Evolutionary conservation across 2,888 invertebrate species (phyloP).

Genomic region (Eilema griseolum): DNA sequence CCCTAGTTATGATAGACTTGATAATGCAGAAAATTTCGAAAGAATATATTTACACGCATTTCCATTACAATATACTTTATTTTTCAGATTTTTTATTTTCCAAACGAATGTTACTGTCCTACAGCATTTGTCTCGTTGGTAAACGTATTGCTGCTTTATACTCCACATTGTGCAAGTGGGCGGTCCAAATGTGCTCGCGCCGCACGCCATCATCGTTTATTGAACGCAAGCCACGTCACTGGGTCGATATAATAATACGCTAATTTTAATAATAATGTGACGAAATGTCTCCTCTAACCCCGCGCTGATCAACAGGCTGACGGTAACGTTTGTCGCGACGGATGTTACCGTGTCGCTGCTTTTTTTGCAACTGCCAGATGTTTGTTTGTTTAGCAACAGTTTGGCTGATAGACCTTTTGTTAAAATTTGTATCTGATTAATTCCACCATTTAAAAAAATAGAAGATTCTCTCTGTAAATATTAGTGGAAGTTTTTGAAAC

Average conservation of each 20-base stretch:
- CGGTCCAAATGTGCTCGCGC: constrained; percentile 25
- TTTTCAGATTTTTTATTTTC: neutral
- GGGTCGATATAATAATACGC: constrained; percentile 20
- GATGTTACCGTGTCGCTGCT: no score
- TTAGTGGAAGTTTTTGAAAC: no score
- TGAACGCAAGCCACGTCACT: constrained; percentile 32
- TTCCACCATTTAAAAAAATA: no score
- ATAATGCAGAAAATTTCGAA: no score
- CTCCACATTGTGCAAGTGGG: constrained; percentile 27
- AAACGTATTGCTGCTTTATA: neutral
- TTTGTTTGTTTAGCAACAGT: no score
- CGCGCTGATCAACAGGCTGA: neutral
- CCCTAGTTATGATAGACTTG: no score
- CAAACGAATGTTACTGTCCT: neutral
- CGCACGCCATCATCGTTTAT: constrained; percentile 13
- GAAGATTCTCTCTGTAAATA: no score
- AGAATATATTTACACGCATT: no score
- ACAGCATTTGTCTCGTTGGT: neutral
- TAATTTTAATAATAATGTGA: neutral
- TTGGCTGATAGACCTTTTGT: no score
- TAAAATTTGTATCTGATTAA: no score
- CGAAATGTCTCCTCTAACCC: neutral
- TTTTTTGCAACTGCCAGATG: no score
- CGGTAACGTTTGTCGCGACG: neutral
- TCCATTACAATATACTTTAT: no score